These are phyloP conservation scores for Cheumatopsyche charites DNA, from an alignment of 1,140 invertebrate genomes.

Conservation along the genomic window DNA sequence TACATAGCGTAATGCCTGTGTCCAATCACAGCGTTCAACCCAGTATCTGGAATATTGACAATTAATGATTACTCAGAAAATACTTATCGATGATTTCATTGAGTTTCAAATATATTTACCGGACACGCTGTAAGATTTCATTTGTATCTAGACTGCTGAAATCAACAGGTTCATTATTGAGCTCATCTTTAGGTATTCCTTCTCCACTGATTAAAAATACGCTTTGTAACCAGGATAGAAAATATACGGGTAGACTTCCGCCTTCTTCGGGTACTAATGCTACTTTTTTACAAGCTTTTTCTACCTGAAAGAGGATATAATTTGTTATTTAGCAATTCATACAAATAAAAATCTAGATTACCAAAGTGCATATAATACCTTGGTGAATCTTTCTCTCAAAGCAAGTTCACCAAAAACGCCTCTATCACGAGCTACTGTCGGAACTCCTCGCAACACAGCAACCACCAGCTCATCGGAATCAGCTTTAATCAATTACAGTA, in stretches of 20 bases:
- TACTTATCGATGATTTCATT: not conserved
- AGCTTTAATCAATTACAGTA: slow-evolving; percentile 56
- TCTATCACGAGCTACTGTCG: slow-evolving; percentile 73
- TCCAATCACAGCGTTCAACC: slow-evolving; percentile 84
- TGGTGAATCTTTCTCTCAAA: slow-evolving; percentile 82
- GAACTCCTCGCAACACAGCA: slow-evolving; percentile 77
- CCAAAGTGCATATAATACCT: slow-evolving; percentile 59
- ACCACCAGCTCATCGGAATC: slow-evolving; percentile 73
- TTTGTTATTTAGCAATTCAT: not conserved
- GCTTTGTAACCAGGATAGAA: slow-evolving; percentile 88
- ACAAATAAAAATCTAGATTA: not conserved
- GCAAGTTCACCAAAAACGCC: slow-evolving; percentile 88
- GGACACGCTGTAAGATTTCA: slow-evolving; percentile 85
- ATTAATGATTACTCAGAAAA: slow-evolving; percentile 25
- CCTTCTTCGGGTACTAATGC: slow-evolving; percentile 83
- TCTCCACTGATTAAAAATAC: slow-evolving; percentile 64
- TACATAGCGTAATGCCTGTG: slow-evolving; percentile 85
- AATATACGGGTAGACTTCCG: slow-evolving; percentile 79
- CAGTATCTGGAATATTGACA: slow-evolving; percentile 69
- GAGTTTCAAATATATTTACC: slow-evolving; percentile 59
- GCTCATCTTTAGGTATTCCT: slow-evolving; percentile 71
- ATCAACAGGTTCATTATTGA: slow-evolving; percentile 73
- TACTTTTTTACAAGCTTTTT: slow-evolving; percentile 73
- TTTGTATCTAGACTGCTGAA: slow-evolving; percentile 78
- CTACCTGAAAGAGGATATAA: slow-evolving; percentile 61